phyloP scores from a whole-genome alignment of 2,113 vertebrate species.

The Neodontobutis hainanensis region DNA sequence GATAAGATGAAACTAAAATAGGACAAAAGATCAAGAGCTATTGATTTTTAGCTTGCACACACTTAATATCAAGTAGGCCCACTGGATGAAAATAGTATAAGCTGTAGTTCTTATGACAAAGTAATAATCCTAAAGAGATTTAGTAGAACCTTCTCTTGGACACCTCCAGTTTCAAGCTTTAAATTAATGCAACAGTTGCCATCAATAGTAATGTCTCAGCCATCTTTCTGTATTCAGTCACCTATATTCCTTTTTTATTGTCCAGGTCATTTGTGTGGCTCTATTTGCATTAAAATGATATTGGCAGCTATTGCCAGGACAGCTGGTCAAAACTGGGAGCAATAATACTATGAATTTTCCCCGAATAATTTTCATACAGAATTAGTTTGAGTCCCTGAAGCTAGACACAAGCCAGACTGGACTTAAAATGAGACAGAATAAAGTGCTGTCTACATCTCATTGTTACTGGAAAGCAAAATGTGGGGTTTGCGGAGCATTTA shows the following conservation, averaged over 20 bases:
- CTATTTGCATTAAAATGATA: slow-evolving; percentile 66
- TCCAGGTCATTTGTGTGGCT: slow-evolving; percentile 35
- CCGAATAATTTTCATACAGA: slow-evolving; percentile 56
- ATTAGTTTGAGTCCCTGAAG: slow-evolving; percentile 61
- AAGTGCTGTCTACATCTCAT: slow-evolving; percentile 3
- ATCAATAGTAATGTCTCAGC: slow-evolving; percentile 14
- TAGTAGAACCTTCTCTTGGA: too few species aligned
- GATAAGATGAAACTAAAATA: neutral
- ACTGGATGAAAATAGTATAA: slow-evolving; percentile 11
- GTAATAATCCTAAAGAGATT: slow-evolving; percentile 1
- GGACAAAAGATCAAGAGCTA: neutral
- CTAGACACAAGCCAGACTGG: slow-evolving; percentile 49
- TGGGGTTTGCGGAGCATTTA: slow-evolving; percentile 30
- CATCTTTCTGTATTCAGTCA: slow-evolving; percentile 36
- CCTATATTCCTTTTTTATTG: slow-evolving; percentile 42
- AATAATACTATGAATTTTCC: slow-evolving; percentile 57
- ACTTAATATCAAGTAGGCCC: slow-evolving; percentile 20
- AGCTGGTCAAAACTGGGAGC: slow-evolving; percentile 60
- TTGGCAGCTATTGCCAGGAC: slow-evolving; percentile 51
- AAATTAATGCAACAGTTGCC: slow-evolving; percentile 49
- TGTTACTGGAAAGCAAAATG: slow-evolving; percentile 21
- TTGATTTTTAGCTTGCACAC: slow-evolving; percentile 11
- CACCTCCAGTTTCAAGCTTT: slow-evolving; percentile 35
- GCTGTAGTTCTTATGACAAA: neutral
- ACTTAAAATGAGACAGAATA: slow-evolving; percentile 52